These are phyloP conservation scores for Tragelaphus scriptus DNA, from an alignment of 2,113 vertebrate species.

Conservation along the genomic window DNA sequence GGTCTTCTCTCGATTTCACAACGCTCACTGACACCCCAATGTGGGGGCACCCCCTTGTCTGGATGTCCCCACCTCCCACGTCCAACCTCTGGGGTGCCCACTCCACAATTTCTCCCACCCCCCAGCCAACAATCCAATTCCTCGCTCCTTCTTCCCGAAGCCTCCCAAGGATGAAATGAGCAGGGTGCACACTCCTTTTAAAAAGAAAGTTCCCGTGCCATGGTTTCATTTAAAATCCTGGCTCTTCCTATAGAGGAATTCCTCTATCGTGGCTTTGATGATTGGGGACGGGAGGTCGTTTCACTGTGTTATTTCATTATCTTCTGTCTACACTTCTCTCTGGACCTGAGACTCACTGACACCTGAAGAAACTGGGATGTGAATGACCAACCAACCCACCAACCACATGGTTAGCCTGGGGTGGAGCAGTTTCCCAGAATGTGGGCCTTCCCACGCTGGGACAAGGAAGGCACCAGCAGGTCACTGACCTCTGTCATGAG, in stretches of 20 bases:
- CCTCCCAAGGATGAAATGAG: background rate
- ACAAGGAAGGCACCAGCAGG: background rate
- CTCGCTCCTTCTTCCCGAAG: no score
- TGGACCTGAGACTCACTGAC: background rate
- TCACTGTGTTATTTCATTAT: background rate
- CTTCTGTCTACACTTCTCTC: background rate
- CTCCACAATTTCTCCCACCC: background rate
- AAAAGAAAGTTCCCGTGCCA: background rate
- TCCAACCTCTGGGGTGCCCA: background rate
- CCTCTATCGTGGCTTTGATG: background rate
- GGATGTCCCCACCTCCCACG: background rate
- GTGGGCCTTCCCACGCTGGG: rapidly evolving
- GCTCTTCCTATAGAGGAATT: background rate
- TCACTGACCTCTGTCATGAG: rapidly evolving
- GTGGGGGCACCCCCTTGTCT: background rate
- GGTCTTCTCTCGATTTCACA: background rate
- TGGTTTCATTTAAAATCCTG: background rate
- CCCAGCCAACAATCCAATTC: background rate
- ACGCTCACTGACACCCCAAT: background rate
- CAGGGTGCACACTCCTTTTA: background rate
- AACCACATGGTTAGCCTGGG: rapidly evolving
- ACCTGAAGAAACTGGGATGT: background rate
- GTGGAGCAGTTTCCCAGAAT: background rate
- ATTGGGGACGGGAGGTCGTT: background rate
- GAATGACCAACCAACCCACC: background rate